Evolutionary conservation across 37 sponge, comb jelly and placozoan genomes (phyloP), one percentile per base, ranked within the genome.

Genomic region (Dysidea cf. avara): DNA sequence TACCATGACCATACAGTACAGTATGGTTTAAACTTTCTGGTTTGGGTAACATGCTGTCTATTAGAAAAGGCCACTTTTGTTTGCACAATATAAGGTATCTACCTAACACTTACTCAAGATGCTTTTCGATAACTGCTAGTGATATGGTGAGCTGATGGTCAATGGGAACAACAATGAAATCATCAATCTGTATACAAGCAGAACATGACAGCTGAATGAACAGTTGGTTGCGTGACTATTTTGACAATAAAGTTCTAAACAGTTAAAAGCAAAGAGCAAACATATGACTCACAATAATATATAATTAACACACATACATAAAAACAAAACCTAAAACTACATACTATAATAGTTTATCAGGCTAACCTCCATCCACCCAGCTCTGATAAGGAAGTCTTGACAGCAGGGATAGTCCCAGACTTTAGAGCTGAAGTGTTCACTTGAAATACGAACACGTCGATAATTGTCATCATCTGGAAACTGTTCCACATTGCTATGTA

Each of bases 331-430:
- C 7, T 6, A 13, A 22, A 12, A 53, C 11, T 13, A 6, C 16
- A 69, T 29, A 14, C 13, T 16, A 16, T 56, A 11, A 13, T 6
- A 11, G 18, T 25, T 22, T 3, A 28, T n/a, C 1, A 35, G 26
- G n/a, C 69, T 58, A n/a, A 89, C 90, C 85, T 83, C 80, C 21
- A 84, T 53, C 90, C 90, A 89, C 34, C 90, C 90, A 39, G 75
- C 47, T 17, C 55, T 21, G 55, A 79, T 61, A 48, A 89, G 55
- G 47, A 89, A 89, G 62, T 71, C 68, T 0, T 37, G 39, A 36
- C 75, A 79, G 2, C 65, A 53, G 17, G 24, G 25, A 29, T 39
- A 78, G 39, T 79, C 53, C 85, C 86, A 89, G 58, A 89, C 90
- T 53, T 79, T 57, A 1, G 59, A 11, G 53, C 39, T 17, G 53